These are phyloP conservation scores for Xenotilapia flavipinnis DNA, from an alignment of 2,113 vertebrate species.

Conservation along the genomic window DNA sequence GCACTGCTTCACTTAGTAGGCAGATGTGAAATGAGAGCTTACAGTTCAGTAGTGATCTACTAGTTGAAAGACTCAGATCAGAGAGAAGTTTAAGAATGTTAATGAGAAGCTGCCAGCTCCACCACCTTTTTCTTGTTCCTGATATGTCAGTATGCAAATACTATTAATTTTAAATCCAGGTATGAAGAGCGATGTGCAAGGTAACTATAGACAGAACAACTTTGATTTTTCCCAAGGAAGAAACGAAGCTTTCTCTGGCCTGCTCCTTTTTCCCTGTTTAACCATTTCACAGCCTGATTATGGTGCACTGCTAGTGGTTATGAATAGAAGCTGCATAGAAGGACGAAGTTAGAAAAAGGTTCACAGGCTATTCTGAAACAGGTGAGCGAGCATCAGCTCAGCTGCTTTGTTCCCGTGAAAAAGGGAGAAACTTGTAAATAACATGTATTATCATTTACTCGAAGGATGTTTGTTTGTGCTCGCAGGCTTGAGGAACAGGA, in stretches of 20 bases:
- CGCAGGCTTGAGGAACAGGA: slow-evolving; percentile 91
- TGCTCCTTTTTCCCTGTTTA: not conserved
- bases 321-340: not conserved
- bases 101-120: not conserved
- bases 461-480: not conserved
- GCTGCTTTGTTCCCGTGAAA: not conserved
- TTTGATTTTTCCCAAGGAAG: not conserved
- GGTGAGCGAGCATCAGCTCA: not conserved
- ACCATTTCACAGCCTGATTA: not conserved
- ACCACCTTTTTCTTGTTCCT: not conserved
- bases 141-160: not conserved
- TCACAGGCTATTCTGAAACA: not conserved
- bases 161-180: not conserved
- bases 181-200: not conserved
- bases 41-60: not conserved
- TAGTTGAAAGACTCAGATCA: not conserved
- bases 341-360: not conserved
- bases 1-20: slow-evolving; percentile 23
- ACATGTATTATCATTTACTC: not conserved
- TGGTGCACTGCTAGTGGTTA: not conserved
- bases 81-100: not conserved
- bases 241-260: not conserved
- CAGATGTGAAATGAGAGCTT: not conserved
- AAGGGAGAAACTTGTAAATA: not conserved
- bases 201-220: not conserved